A percentile compares a stretch with the other conserved stretches of the same genome.
Conservation (phyloP, 1,140 invertebrate species). For the Leptinotarsa lineolata region DNA sequence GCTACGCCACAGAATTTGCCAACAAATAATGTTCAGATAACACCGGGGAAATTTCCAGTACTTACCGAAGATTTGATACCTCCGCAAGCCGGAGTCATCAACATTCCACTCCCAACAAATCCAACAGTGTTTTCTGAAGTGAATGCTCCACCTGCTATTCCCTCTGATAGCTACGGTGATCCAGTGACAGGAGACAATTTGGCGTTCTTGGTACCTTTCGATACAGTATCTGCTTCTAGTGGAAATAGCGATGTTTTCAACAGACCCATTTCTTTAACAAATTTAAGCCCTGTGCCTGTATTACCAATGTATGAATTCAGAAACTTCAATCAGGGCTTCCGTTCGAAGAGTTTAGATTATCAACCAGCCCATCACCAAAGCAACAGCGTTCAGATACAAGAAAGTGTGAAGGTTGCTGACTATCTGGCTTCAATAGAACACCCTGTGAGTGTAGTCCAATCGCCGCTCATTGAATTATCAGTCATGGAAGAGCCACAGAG, state of each 20-base stretch:
- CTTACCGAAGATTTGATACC: conserved; percentile 22
- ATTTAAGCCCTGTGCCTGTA: conserved; percentile 45
- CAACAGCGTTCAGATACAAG: conserved; percentile 59
- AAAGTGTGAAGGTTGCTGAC: conserved; percentile 66
- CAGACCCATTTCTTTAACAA: conserved; percentile 32
- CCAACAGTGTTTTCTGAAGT: conserved; percentile 4
- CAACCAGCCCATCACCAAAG: conserved; percentile 17
- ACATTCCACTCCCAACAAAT: conserved; percentile 27
- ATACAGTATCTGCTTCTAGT: conserved; percentile 40
- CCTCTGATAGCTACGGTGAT: conserved; percentile 42
- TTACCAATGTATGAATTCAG: conserved; percentile 34
- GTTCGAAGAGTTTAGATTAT: conserved; percentile 5
- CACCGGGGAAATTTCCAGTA: background rate
- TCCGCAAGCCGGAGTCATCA: conserved; percentile 29
- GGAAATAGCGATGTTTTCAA: conserved; percentile 29
- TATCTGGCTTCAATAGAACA: conserved; percentile 69
- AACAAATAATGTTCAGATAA: conserved; percentile 19
- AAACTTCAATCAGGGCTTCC: conserved; percentile 35
- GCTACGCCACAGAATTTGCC: background rate
- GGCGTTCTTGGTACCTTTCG: conserved; percentile 28
- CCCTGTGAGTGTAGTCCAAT: conserved; percentile 65
- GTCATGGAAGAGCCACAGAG: conserved; percentile 43
- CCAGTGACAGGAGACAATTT: conserved; percentile 36
- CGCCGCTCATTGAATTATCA: conserved; percentile 65
- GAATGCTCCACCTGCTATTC: conserved; percentile 23